Evolutionary conservation across 2,113 vertebrate species (phyloP).

Genomic region (Lampris megalopsis): DNA sequence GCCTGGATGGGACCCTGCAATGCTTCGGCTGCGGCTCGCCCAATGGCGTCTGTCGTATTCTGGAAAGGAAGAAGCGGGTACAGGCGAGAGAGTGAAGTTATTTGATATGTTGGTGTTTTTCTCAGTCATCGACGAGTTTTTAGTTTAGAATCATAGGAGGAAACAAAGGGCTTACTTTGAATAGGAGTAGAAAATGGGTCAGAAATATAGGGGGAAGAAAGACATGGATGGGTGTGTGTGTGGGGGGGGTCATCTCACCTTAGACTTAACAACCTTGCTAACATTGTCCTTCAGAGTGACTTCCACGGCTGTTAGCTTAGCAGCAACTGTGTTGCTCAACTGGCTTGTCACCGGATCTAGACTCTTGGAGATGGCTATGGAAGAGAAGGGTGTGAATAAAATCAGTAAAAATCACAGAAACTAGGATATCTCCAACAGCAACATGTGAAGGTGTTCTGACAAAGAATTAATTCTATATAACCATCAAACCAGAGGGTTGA

Average conservation of each 20-base stretch:
- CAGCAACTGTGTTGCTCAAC: constrained; percentile 86
- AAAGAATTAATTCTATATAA: not conserved
- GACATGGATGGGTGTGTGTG: not conserved
- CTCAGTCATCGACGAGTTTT: not conserved
- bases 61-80: constrained; percentile 33
- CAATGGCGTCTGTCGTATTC: constrained; percentile 93
- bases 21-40: constrained; percentile 91
- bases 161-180: not conserved
- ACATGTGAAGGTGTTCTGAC: not conserved
- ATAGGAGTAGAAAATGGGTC: not conserved
- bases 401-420: not conserved
- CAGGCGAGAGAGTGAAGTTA: not conserved
- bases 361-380: constrained; percentile 84
- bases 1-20: constrained; percentile 95
- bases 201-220: too few relatives aligned
- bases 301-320: constrained; percentile 92
- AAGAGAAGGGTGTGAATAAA: not conserved
- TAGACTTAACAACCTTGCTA: constrained; percentile 94
- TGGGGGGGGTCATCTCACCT: constrained; percentile 79
- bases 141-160: not conserved
- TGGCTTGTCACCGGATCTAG: constrained; percentile 92
- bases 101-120: not conserved
- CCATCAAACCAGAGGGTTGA: not conserved
- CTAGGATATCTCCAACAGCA: not conserved
- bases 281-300: constrained; percentile 92